Evolutionary conservation across 2,888 invertebrate genomes (phyloP).

Genomic region (Zygothrica quintamaculata): DNA sequence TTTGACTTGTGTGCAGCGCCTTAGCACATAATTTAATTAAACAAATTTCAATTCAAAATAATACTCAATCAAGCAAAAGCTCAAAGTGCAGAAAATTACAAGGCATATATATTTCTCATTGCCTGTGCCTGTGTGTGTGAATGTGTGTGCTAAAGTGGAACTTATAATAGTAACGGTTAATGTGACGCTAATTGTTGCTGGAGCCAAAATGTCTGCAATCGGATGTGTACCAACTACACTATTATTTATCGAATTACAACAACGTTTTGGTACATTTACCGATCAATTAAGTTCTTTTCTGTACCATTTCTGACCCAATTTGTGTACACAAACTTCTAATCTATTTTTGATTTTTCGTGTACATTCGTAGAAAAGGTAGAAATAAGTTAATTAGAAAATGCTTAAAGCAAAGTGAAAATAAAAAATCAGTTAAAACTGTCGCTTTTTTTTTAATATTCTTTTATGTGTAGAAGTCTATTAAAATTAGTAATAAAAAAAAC

Average conservation of each 20-base stretch:
- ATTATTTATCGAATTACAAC: constrained; percentile 27
- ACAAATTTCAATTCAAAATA: constrained; percentile 41
- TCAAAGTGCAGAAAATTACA: constrained; percentile 38
- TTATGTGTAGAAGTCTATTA: constrained; percentile 1
- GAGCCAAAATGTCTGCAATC: constrained; percentile 6
- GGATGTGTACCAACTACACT: constrained; percentile 8
- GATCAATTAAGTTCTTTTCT: constrained; percentile 34
- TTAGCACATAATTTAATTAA: constrained; percentile 57
- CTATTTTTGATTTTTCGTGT: neutral
- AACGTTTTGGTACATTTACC: constrained; percentile 16
- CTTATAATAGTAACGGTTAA: constrained; percentile 5
- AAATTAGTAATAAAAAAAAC: constrained; percentile 16
- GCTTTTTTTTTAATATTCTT: constrained; percentile 14
- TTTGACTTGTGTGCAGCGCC: constrained; percentile 28
- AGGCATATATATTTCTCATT: neutral
- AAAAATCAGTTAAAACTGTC: constrained; percentile 23
- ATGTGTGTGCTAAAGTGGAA: constrained; percentile 5
- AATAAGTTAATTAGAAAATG: constrained; percentile 21
- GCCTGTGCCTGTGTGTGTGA: neutral
- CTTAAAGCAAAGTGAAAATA: too few relatives aligned
- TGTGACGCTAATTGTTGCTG: constrained; percentile 25
- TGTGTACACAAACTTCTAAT: constrained; percentile 24
- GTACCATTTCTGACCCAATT: constrained; percentile 28
- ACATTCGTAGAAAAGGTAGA: constrained; percentile 3
- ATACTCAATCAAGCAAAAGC: constrained; percentile 35